phyloP scores from a whole-genome alignment of 2,113 vertebrate species.

The Corapipo altera region DNA sequence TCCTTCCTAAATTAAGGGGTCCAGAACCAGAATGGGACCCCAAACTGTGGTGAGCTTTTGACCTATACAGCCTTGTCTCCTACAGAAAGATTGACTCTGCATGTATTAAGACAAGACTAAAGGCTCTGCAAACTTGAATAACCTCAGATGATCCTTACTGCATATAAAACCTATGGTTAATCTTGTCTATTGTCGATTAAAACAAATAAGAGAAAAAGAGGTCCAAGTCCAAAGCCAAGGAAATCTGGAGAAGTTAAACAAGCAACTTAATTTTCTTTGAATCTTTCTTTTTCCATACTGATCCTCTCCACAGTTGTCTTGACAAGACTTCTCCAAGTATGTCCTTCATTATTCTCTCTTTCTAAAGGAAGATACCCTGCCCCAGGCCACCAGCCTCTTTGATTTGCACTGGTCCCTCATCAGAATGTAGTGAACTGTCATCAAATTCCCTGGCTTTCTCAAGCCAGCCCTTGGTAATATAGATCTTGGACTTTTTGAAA shows the following conservation, averaged over 20 bases:
- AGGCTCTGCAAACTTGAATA: not conserved
- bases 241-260: not conserved
- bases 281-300: not conserved
- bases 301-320: not conserved
- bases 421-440: not conserved
- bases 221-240: not conserved
- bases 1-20: not conserved
- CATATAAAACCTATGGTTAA: not conserved
- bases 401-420: not conserved
- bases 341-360: not conserved
- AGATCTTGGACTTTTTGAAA: slow-evolving; percentile 42
- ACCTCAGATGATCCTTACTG: not conserved
- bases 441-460: not conserved
- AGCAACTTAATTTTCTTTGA: not conserved
- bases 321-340: not conserved
- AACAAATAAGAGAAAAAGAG: not conserved
- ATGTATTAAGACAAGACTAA: not conserved
- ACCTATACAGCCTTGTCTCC: not conserved
- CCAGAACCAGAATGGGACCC: not conserved
- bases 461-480: not conserved
- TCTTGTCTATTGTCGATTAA: not conserved
- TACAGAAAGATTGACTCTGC: not conserved
- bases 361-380: not conserved
- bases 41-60: not conserved
- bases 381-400: not conserved